These are phyloP conservation scores for Anaspis maculata DNA, from an alignment of 2,888 invertebrate species.

Conservation along the genomic window DNA sequence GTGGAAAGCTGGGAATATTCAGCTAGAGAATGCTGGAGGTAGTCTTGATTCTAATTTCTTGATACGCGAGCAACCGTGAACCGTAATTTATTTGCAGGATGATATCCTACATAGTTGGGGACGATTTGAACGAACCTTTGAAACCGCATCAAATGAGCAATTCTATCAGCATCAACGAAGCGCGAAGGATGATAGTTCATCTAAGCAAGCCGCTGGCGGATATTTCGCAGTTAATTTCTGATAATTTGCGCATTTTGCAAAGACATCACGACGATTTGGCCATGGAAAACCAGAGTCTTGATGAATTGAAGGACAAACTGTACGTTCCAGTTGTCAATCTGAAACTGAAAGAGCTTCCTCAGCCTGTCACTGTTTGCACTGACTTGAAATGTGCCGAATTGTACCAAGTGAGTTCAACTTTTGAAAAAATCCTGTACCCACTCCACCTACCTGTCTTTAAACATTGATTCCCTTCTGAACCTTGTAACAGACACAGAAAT, in stretches of 20 bases:
- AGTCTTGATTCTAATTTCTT: too few relatives aligned
- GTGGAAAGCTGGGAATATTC: slow-evolving; percentile 26
- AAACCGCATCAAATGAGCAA: slow-evolving; percentile 30
- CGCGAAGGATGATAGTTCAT: slow-evolving; percentile 30
- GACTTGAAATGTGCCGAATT: slow-evolving; percentile 23
- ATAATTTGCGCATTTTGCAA: slow-evolving; percentile 28
- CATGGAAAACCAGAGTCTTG: slow-evolving; percentile 19
- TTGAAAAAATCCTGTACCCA: too few relatives aligned
- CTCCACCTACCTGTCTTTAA: too few relatives aligned
- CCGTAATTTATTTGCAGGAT: too few relatives aligned
- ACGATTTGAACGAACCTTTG: slow-evolving; percentile 7
- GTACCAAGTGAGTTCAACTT: too few relatives aligned
- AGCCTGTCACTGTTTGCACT: slow-evolving; percentile 32
- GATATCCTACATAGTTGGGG: neutral
- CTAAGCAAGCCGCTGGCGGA: slow-evolving; percentile 34
- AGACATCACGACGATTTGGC: slow-evolving; percentile 21
- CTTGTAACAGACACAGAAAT: too few relatives aligned
- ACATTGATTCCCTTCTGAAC: too few relatives aligned
- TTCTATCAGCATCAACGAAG: slow-evolving; percentile 34
- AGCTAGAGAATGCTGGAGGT: slow-evolving; percentile 22
- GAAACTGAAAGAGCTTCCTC: slow-evolving; percentile 20
- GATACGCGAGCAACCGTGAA: too few relatives aligned
- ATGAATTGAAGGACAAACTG: slow-evolving; percentile 27
- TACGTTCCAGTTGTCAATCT: slow-evolving; percentile 29
- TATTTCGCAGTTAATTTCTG: slow-evolving; percentile 30